Conservation (phyloP, 35 echinoderm and acorn worm genomes). For the Lytechinus variegatus region DNA sequence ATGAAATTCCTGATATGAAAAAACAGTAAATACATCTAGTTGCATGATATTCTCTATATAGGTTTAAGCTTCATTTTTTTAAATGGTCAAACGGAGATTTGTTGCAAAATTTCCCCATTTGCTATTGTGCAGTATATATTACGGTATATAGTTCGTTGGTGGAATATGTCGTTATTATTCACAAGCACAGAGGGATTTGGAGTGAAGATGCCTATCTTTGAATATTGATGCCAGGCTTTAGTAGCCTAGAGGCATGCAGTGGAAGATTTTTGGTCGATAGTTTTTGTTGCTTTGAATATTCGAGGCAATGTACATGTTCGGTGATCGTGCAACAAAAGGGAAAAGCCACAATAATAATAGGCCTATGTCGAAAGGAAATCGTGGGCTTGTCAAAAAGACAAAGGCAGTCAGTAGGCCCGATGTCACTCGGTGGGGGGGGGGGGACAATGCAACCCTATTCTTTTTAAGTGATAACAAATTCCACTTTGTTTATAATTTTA, state of each 20-base stretch:
- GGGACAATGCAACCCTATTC: too few species aligned
- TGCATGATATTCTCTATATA: too few species aligned
- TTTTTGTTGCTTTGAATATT: not conserved
- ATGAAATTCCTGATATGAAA: too few species aligned
- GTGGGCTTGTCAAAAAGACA: not conserved
- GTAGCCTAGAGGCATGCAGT: not conserved
- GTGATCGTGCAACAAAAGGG: not conserved
- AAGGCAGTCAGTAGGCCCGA: too few species aligned
- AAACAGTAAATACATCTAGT: too few species aligned
- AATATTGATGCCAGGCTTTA: not conserved
- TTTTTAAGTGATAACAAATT: too few species aligned
- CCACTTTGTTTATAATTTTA: too few species aligned
- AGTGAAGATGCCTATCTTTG: not conserved
- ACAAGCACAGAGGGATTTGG: not conserved
- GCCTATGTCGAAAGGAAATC: not conserved
- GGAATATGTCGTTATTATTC: not conserved
- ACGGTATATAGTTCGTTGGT: not conserved
- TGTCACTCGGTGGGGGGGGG: too few species aligned
- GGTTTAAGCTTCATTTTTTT: too few species aligned
- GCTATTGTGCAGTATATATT: not conserved
- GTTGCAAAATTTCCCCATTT: too few species aligned
- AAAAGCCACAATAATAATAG: not conserved
- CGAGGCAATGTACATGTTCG: not conserved
- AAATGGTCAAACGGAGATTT: too few species aligned
- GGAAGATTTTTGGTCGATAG: not conserved